Evolutionary conservation across 2,113 vertebrate genomes (phyloP).

Genomic region (Serilophus lunatus): DNA sequence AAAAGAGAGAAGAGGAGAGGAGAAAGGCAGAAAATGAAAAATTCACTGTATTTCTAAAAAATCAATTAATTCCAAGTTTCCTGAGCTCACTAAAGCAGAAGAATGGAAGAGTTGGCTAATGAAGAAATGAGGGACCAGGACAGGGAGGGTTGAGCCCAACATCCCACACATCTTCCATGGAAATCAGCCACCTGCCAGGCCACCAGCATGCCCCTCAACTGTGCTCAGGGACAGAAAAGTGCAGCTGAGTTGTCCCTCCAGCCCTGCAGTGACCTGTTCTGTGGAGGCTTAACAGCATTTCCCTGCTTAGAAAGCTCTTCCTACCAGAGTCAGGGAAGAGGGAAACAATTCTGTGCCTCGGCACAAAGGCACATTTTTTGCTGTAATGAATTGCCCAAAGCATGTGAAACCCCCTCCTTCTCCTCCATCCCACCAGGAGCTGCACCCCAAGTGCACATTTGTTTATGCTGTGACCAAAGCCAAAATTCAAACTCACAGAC

Average conservation of each 20-base stretch:
- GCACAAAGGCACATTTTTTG: not conserved
- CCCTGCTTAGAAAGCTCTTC: not conserved
- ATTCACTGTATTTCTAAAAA: not conserved
- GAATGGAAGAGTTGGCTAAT: not conserved
- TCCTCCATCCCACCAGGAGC: not conserved
- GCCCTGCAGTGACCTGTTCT: not conserved
- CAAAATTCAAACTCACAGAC: not conserved
- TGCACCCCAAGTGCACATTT: fast-evolving
- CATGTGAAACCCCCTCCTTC: not conserved
- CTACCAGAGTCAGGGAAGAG: not conserved
- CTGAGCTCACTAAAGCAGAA: not conserved
- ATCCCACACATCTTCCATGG: not conserved
- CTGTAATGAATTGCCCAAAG: not conserved
- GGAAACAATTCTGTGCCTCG: not conserved
- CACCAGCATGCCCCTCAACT: not conserved
- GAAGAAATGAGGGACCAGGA: not conserved
- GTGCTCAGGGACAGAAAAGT: not conserved
- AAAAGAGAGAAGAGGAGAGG: not conserved
- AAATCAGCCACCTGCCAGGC: not conserved
- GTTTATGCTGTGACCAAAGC: not conserved
- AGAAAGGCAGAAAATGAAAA: not conserved
- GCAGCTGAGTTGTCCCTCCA: not conserved
- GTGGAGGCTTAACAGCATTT: not conserved
- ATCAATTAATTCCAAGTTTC: not conserved
- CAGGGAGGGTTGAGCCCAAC: not conserved